A percentile compares a stretch with the other conserved stretches of the same genome.
Evolutionary conservation across 2,797 vertebrate species (phyloP).

Genomic region (Pipistrellus kuhlii): DNA sequence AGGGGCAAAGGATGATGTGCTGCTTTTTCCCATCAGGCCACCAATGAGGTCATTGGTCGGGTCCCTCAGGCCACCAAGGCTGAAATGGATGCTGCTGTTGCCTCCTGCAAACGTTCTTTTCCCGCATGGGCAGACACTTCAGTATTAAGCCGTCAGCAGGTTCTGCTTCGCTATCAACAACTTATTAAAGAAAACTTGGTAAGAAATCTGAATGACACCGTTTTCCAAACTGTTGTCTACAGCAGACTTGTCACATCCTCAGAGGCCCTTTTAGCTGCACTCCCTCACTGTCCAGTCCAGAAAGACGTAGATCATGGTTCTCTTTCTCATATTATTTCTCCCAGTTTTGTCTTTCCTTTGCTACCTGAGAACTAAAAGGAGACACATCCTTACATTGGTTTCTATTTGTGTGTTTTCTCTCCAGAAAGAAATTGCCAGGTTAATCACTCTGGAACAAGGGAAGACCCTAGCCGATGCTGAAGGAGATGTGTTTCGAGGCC

Average conservation of each 20-base stretch:
- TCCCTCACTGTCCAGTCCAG: not conserved
- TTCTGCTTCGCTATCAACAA: constrained; percentile 96
- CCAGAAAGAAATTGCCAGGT: constrained; percentile 96
- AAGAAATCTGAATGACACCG: constrained; percentile 81
- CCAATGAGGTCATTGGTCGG: constrained; percentile 93
- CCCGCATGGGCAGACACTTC: constrained; percentile 94
- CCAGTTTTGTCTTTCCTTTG: not conserved
- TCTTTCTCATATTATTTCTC: not conserved
- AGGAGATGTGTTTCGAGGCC: constrained; percentile 97
- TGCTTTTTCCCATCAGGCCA: constrained; percentile 90
- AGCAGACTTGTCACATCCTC: not conserved
- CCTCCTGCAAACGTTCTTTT: constrained; percentile 93
- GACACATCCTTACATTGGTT: constrained; percentile 26
- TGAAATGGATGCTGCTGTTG: constrained; percentile 94
- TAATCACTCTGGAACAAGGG: constrained; percentile 96
- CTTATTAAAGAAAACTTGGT: constrained; percentile 99
- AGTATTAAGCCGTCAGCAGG: constrained; percentile 94
- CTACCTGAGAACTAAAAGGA: constrained; percentile 31
- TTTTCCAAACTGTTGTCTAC: not conserved
- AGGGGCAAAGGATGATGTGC: not conserved
- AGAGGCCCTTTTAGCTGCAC: not conserved
- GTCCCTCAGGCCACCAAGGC: constrained; percentile 95
- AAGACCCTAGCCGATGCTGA: constrained; percentile 98
- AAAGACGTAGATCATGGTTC: not conserved
- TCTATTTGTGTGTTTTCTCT: constrained; percentile 79